Percentiles rank a stretch among this genome's conserved stretches.
Evolutionary conservation across 2,797 vertebrate genomes (phyloP).

Genomic region (Malacoraja senta): DNA sequence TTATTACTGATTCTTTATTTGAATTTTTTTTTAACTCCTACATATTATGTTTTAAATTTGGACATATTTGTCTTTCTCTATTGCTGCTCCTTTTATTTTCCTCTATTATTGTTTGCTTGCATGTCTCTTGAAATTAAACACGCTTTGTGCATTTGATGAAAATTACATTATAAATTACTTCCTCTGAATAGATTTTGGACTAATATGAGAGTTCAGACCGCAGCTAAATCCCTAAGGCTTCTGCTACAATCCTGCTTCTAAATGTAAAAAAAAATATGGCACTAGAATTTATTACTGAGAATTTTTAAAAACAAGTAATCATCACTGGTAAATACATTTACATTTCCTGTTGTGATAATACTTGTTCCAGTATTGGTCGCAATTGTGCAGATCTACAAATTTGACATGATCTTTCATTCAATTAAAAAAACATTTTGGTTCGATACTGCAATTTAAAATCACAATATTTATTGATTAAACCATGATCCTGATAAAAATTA

Average conservation of each 20-base stretch:
- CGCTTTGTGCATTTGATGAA: slow-evolving; percentile 17
- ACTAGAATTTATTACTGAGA: background rate
- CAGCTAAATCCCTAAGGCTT: background rate
- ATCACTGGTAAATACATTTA: background rate
- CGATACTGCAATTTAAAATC: background rate
- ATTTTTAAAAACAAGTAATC: slow-evolving; percentile 6
- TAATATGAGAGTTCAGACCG: background rate
- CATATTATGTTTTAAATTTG: background rate
- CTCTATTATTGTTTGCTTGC: slow-evolving; percentile 5
- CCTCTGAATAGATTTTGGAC: slow-evolving; percentile 25
- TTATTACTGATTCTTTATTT: background rate
- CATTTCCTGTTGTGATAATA: background rate
- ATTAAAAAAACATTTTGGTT: background rate
- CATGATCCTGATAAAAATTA: background rate
- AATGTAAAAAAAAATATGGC: slow-evolving; percentile 12
- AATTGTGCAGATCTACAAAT: background rate
- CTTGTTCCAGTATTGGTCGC: background rate
- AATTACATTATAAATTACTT: slow-evolving; percentile 19
- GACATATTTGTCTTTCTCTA: background rate
- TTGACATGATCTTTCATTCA: background rate
- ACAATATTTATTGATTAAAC: background rate
- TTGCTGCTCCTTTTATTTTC: background rate
- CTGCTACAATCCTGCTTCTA: background rate
- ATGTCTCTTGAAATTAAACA: slow-evolving; percentile 29
- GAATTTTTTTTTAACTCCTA: background rate